Evolutionary conservation across 1,140 invertebrate species (phyloP), one percentile per base, ranked within the genome.

Genomic region (Mesaphorura yosii): DNA sequence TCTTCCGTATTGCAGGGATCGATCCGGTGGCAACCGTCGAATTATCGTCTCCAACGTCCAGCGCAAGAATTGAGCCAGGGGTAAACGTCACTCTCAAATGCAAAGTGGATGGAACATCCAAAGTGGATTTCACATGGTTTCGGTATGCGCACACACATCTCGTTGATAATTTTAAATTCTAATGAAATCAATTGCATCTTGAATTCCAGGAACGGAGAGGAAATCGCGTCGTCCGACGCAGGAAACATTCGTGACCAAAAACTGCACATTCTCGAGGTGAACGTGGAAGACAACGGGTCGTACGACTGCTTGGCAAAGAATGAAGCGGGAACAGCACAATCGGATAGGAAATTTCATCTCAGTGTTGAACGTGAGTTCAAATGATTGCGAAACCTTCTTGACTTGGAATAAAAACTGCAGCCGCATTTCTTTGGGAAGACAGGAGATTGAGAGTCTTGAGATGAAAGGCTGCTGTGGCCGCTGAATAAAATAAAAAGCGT

Each of bases 81-180:
- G 70, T 64, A 47, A 78, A 85, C 58, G 70, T 86, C 46, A 72
- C 78, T 44, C 72, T 88, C 28, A 76, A 78, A 58, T 88, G 84
- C 70, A 78, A 81, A 60, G 78, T 82, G 48, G 79, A 83, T 31
- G 83, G 82, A 22, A 82, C 78, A 58, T 79, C 81, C 20, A 79
- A 83, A 50, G 76, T 85, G 39, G 70, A 74, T 57, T 78, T 80
- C 63, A 76, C 84, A 64, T 88, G 84, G 84, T 85, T 81, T 70
- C 76, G 75, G 78, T 78, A 66, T 66, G 70, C 64, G 12, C 23
- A 17, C 10, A 7, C 7, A 10, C 40, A 53, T 53, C 51, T 53
- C 7, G 6, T 27, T 53, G 51, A 53, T 53, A 44, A n/a, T n/a
- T n/a, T n/a, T n/a, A 44, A 26, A 34, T 44, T 53, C 47, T 46